Conservation (phyloP, 2,113 vertebrate species). For the Dermatemys mawii region DNA sequence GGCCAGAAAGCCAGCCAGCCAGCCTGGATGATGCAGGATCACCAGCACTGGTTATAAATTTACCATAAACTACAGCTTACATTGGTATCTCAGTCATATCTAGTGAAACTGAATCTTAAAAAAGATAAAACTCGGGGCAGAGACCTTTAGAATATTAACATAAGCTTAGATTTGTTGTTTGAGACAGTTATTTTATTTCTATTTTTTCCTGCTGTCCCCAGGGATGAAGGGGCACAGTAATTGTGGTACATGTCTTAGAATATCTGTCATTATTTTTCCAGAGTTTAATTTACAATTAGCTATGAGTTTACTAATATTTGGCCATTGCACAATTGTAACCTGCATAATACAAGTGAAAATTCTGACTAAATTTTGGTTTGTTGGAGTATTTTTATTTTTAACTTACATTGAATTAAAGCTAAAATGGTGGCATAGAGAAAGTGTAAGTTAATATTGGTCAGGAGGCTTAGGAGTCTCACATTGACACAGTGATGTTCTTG, state of each 20-base stretch:
- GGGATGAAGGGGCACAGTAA: conserved; percentile 55
- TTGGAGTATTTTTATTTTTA: conserved; percentile 64
- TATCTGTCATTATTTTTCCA: conserved; percentile 50
- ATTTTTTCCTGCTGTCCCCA: conserved; percentile 63
- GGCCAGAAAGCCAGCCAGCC: conserved; percentile 33
- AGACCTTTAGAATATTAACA: conserved; percentile 69
- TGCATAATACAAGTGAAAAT: conserved; percentile 41
- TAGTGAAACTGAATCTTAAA: conserved; percentile 51
- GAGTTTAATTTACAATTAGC: conserved; percentile 72
- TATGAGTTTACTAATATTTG: conserved; percentile 64
- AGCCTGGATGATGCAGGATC: conserved; percentile 66
- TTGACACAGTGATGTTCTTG: background rate
- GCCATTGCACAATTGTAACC: conserved; percentile 71
- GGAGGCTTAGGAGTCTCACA: background rate
- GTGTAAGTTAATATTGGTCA: background rate
- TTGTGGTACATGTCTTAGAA: conserved; percentile 63
- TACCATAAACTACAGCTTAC: conserved; percentile 64
- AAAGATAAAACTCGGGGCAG: background rate
- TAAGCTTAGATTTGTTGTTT: conserved; percentile 71
- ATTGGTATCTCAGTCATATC: conserved; percentile 66
- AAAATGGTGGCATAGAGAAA: background rate
- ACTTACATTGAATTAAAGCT: conserved; percentile 16
- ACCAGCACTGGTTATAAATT: conserved; percentile 71
- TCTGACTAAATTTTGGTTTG: conserved; percentile 56
- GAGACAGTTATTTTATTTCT: conserved; percentile 73